Conservation (phyloP, 1,140 invertebrate genomes). For the Manduca sexta region DNA sequence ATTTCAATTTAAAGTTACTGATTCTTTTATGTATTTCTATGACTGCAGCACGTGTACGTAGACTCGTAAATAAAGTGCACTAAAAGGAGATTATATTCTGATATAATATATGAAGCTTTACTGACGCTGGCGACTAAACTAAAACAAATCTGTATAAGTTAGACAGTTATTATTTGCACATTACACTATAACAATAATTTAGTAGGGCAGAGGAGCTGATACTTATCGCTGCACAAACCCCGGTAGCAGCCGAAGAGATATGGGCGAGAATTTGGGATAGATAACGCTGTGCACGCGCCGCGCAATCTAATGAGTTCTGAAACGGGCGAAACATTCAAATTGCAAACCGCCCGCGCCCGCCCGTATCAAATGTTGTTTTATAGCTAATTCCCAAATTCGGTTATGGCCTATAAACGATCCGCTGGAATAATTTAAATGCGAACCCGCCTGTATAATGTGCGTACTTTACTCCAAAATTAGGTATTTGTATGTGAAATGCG, state of each 20-base stretch:
- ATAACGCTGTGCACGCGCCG: constrained; percentile 50
- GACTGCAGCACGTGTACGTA: too few species aligned
- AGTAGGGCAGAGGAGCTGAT: too few species aligned
- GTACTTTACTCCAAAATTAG: constrained; percentile 69
- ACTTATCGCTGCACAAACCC: too few species aligned
- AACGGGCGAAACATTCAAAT: constrained; percentile 68
- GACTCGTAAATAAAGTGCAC: too few species aligned
- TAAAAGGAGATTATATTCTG: too few species aligned
- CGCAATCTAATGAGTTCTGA: constrained; percentile 61
- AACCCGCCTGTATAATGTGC: constrained; percentile 68
- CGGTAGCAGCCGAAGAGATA: constrained; percentile 22
- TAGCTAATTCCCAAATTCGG: constrained; percentile 73
- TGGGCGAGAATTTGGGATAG: constrained; percentile 25
- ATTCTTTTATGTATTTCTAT: too few species aligned
- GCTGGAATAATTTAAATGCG: constrained; percentile 72
- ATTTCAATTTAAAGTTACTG: too few species aligned
- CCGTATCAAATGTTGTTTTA: constrained; percentile 73
- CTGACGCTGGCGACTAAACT: too few species aligned
- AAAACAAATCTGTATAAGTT: too few species aligned
- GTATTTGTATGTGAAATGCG: constrained; percentile 73
- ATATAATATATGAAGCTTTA: too few species aligned
- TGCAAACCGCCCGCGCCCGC: constrained; percentile 63
- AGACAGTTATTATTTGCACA: too few species aligned
- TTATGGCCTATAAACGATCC: constrained; percentile 74
- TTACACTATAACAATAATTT: too few species aligned